phyloP scores from a whole-genome alignment of 1,140 invertebrate genomes.

The Agraylea sexmaculata region DNA sequence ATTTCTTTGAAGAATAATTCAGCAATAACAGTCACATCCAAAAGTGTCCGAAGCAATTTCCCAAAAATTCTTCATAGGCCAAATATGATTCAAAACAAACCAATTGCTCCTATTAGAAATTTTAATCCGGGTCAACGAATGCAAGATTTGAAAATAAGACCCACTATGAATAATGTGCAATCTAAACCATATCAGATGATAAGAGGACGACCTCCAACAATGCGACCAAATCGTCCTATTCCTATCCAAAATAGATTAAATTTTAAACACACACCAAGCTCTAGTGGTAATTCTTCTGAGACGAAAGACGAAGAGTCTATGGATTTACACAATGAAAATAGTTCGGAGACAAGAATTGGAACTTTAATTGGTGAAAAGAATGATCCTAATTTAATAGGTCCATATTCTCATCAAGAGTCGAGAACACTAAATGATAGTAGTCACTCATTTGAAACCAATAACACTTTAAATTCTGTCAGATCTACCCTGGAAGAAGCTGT shows the following conservation, averaged over 20 bases:
- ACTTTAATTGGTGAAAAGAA: too few relatives aligned
- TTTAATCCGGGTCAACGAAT: slow-evolving; percentile 32
- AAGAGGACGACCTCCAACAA: slow-evolving; percentile 9
- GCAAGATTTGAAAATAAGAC: slow-evolving; percentile 25
- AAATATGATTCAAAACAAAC: slow-evolving; percentile 27
- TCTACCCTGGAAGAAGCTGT: slow-evolving; percentile 14
- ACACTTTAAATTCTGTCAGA: slow-evolving; percentile 7
- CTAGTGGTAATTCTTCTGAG: too few relatives aligned
- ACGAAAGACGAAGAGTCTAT: too few relatives aligned
- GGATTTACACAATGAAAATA: too few relatives aligned
- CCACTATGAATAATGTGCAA: slow-evolving; percentile 2
- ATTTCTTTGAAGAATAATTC: slow-evolving; percentile 54
- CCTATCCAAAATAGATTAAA: slow-evolving; percentile 18
- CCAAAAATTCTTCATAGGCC: slow-evolving; percentile 30
- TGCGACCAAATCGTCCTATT: slow-evolving; percentile 11
- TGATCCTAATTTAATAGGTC: too few relatives aligned
- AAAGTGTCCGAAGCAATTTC: slow-evolving; percentile 32
- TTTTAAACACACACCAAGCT: too few relatives aligned
- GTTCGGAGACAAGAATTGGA: too few relatives aligned
- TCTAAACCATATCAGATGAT: slow-evolving; percentile 12
- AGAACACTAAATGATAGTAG: slow-evolving; percentile 3
- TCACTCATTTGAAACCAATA: slow-evolving; percentile 10
- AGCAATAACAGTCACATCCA: slow-evolving; percentile 54
- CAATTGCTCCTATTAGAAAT: slow-evolving; percentile 24
- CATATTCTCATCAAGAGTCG: background rate